Evolutionary conservation across 2,797 vertebrate genomes (phyloP).

Genomic region (Erithacus rubecula): DNA sequence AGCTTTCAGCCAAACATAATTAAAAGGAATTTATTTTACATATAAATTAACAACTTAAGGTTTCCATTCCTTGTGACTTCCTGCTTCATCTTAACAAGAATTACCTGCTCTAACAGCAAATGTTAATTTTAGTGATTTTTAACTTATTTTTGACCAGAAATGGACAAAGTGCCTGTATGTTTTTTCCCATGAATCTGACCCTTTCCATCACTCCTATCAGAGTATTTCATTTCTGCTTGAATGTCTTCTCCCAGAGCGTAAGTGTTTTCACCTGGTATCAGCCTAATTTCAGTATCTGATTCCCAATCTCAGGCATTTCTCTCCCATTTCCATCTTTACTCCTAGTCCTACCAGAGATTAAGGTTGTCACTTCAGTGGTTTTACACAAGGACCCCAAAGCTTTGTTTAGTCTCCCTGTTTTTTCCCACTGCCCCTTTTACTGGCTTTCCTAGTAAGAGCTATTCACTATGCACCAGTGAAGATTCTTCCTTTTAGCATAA

Average conservation of each 20-base stretch:
- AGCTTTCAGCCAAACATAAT: constrained; percentile 57
- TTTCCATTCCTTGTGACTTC: constrained; percentile 55
- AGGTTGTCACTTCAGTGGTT: background rate
- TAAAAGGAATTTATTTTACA: constrained; percentile 60
- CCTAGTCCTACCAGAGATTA: background rate
- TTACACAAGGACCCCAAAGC: background rate
- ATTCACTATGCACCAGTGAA: background rate
- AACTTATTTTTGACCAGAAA: constrained; percentile 11
- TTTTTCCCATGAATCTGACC: background rate
- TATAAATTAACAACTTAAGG: constrained; percentile 58
- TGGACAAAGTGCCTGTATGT: background rate
- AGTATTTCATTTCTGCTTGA: background rate
- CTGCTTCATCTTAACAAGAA: constrained; percentile 45
- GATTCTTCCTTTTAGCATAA: background rate
- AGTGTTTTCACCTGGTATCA: background rate
- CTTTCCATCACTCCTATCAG: background rate
- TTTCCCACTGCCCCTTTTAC: background rate
- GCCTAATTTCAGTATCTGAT: background rate
- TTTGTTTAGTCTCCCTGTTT: fast-evolving
- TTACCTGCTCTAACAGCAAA: constrained; percentile 33
- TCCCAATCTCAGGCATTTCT: background rate
- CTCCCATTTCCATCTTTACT: background rate
- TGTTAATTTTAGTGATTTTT: constrained; percentile 58
- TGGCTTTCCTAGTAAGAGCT: background rate
- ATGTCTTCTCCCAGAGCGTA: background rate